Conservation (phyloP, 92 coral and sea anemone genomes). For the Blastomussa wellsi region DNA sequence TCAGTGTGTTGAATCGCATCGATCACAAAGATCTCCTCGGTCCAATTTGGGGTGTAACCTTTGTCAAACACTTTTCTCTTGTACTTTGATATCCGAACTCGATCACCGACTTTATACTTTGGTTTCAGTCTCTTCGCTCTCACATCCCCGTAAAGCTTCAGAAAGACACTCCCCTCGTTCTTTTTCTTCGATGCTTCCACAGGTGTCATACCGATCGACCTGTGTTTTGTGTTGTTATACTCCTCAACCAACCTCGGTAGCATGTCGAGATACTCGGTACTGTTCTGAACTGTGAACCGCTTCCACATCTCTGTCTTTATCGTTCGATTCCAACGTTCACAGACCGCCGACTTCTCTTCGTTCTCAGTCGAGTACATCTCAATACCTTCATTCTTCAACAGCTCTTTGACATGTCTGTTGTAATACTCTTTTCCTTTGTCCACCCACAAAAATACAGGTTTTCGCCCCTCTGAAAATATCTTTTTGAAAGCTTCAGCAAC, state of each 20-base stretch:
- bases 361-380: too few relatives aligned
- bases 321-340: constrained; percentile 62
- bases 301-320: constrained; percentile 63
- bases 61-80: too few relatives aligned
- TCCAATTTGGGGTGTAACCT: constrained; percentile 50
- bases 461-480: constrained; percentile 53
- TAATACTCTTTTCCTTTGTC: constrained; percentile 59
- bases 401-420: constrained; percentile 47
- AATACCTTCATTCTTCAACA: constrained; percentile 42
- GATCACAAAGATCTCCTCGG: constrained; percentile 36
- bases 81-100: constrained; percentile 45
- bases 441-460: constrained; percentile 39
- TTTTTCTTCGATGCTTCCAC: too few relatives aligned
- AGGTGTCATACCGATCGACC: constrained; percentile 46
- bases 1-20: constrained; percentile 37
- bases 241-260: constrained; percentile 41
- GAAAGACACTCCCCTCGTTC: constrained; percentile 48
- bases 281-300: constrained; percentile 51
- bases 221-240: constrained; percentile 51
- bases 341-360: constrained; percentile 43
- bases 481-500: too few relatives aligned
- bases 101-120: constrained; percentile 52
- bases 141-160: constrained; percentile 57
- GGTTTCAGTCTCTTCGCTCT: constrained; percentile 33
- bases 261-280: constrained; percentile 48